A percentile compares a stretch with the other conserved stretches of the same genome.
phyloP scores from a whole-genome alignment of 2,797 vertebrate species.

The Momotus momota region DNA sequence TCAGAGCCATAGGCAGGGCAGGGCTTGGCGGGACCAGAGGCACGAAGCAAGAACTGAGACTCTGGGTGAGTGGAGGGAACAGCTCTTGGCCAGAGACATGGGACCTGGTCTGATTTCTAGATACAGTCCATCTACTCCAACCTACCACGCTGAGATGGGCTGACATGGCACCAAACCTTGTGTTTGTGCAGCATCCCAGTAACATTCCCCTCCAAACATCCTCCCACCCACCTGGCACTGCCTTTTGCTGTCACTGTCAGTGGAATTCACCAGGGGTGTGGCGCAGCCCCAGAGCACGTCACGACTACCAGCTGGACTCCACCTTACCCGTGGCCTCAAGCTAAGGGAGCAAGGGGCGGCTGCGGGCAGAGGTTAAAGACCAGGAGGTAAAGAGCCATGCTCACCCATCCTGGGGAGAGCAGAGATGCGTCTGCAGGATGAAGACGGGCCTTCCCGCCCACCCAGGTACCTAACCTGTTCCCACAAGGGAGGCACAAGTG shows the following conservation, averaged over 20 bases:
- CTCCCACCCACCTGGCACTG: fast-evolving
- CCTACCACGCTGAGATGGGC: fast-evolving
- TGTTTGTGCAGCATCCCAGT: background rate
- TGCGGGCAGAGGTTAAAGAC: background rate
- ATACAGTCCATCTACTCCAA: background rate
- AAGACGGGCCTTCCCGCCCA: background rate
- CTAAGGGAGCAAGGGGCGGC: background rate
- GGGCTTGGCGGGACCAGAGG: fast-evolving
- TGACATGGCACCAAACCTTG: fast-evolving
- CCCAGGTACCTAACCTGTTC: fast-evolving
- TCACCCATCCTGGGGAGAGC: background rate
- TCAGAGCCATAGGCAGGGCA: background rate
- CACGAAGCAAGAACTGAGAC: fast-evolving
- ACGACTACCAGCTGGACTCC: background rate
- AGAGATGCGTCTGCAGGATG: fast-evolving
- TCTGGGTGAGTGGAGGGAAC: background rate
- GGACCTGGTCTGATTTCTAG: background rate
- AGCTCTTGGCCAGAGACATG: background rate
- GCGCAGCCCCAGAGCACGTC: background rate
- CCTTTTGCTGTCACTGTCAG: background rate
- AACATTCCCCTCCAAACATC: background rate
- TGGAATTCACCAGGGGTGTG: background rate
- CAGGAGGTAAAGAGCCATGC: background rate
- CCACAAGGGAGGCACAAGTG: background rate
- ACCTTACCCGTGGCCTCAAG: background rate